Conservation (phyloP, 2,888 invertebrate species). For the Ophioninae sp. region DNA sequence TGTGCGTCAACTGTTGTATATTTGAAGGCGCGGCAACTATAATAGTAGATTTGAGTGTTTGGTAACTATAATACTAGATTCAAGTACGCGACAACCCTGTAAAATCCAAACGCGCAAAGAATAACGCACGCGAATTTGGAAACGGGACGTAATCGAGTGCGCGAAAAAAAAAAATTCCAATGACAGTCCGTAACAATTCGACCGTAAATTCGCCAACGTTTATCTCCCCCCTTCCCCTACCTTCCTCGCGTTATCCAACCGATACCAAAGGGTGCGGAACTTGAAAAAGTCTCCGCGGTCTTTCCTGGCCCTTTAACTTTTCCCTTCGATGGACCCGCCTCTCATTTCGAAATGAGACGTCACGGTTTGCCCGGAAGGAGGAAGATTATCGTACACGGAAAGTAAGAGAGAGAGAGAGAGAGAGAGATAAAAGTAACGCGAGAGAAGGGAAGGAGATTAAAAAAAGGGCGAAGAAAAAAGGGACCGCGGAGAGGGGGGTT, state of each 20-base stretch:
- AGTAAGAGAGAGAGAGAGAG: conserved; percentile 19
- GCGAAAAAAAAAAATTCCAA: conserved; percentile 34
- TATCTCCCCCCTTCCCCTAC: background rate
- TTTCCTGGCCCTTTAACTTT: conserved; percentile 69
- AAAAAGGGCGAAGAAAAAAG: conserved; percentile 13
- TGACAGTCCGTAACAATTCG: conserved; percentile 34
- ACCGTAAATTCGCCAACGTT: conserved; percentile 48
- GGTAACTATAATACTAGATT: too few relatives aligned
- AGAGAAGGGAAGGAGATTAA: conserved; percentile 8
- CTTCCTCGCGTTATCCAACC: too few relatives aligned
- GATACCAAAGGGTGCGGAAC: conserved; percentile 42
- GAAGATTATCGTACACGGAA: conserved; percentile 60
- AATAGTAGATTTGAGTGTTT: too few relatives aligned
- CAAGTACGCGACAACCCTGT: too few relatives aligned
- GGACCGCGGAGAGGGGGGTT: conserved; percentile 67
- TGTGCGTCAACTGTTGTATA: too few relatives aligned
- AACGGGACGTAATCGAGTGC: background rate
- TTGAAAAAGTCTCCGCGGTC: conserved; percentile 19
- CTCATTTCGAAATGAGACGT: conserved; percentile 74
- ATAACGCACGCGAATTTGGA: too few relatives aligned
- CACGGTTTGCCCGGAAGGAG: conserved; percentile 76
- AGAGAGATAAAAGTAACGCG: conserved; percentile 8
- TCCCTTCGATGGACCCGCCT: conserved; percentile 69
- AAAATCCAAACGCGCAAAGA: too few relatives aligned
- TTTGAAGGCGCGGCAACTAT: too few relatives aligned